These are phyloP conservation scores for Synodontis membranacea DNA, from an alignment of 2,113 vertebrate genomes.

Conservation along the genomic window DNA sequence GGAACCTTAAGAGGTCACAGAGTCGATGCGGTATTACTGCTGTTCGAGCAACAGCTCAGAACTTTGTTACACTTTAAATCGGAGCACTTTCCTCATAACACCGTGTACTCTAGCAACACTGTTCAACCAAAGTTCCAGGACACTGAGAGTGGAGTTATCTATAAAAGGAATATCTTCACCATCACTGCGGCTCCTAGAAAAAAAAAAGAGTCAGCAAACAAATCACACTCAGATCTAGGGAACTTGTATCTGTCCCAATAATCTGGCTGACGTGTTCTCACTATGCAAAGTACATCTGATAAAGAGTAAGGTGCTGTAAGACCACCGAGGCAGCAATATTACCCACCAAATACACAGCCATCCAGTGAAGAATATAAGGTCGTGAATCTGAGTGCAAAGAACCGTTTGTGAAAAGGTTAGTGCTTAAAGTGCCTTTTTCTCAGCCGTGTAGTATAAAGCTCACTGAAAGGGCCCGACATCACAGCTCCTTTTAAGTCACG, in stretches of 20 bases:
- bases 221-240: background rate
- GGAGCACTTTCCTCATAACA: background rate
- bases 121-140: background rate
- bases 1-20: constrained; percentile 15
- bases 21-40: constrained; percentile 12
- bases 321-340: constrained; percentile 8
- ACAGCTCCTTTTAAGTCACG: background rate
- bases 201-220: background rate
- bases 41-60: background rate
- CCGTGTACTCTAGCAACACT: background rate
- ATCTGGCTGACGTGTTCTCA: background rate
- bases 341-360: constrained; percentile 9
- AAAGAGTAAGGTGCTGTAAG: background rate
- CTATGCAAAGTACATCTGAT: background rate
- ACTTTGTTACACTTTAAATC: background rate
- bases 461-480: constrained; percentile 22
- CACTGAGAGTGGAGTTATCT: background rate
- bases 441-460: background rate
- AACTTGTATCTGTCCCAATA: background rate
- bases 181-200: background rate
- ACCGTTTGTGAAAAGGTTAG: constrained; percentile 17
- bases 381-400: background rate
- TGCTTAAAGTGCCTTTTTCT: constrained; percentile 13
- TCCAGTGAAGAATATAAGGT: constrained; percentile 18
- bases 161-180: background rate